A percentile compares a stretch with the other conserved stretches of the same genome.
Evolutionary conservation across 2,113 vertebrate genomes (phyloP).

Genomic region (Scytalopus superciliaris): DNA sequence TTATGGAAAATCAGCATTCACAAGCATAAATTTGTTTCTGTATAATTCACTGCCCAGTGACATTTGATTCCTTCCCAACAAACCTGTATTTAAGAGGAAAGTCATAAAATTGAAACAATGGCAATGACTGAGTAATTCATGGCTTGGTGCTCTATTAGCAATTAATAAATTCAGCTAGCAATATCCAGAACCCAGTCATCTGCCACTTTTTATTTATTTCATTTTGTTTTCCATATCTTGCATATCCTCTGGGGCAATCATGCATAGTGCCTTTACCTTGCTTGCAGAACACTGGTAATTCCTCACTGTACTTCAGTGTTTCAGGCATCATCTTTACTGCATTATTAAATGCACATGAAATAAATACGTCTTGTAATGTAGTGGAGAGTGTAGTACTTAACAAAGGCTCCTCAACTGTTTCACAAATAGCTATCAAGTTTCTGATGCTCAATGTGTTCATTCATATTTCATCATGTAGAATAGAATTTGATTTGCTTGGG

Average conservation of each 20-base stretch:
- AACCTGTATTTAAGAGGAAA: conserved; percentile 69
- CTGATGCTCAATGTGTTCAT: conserved; percentile 8
- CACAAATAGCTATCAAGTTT: conserved; percentile 44
- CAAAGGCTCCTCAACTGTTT: conserved; percentile 2
- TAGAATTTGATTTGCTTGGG: neutral
- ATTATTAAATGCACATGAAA: conserved; percentile 71
- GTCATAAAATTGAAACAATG: conserved; percentile 63
- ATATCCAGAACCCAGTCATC: conserved; percentile 57
- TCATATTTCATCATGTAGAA: conserved; percentile 34
- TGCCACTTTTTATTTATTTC: conserved; percentile 68
- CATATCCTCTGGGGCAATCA: conserved; percentile 51
- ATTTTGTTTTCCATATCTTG: conserved; percentile 58
- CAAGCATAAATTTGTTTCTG: conserved; percentile 52
- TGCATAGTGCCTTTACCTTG: conserved; percentile 50
- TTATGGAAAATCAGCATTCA: conserved; percentile 46
- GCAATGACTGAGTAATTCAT: conserved; percentile 64
- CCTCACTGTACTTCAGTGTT: conserved; percentile 50
- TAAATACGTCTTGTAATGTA: conserved; percentile 49
- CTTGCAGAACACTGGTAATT: conserved; percentile 58
- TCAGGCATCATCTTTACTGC: conserved; percentile 41
- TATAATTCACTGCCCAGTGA: conserved; percentile 58
- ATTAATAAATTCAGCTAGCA: conserved; percentile 72
- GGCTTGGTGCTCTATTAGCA: conserved; percentile 62
- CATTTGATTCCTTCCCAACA: conserved; percentile 65
- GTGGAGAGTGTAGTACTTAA: conserved; percentile 8